Percentiles rank a stretch among this genome's conserved stretches.
These are phyloP conservation scores for Pantala flavescens DNA, from an alignment of 1,140 invertebrate genomes.

Conservation along the genomic window DNA sequence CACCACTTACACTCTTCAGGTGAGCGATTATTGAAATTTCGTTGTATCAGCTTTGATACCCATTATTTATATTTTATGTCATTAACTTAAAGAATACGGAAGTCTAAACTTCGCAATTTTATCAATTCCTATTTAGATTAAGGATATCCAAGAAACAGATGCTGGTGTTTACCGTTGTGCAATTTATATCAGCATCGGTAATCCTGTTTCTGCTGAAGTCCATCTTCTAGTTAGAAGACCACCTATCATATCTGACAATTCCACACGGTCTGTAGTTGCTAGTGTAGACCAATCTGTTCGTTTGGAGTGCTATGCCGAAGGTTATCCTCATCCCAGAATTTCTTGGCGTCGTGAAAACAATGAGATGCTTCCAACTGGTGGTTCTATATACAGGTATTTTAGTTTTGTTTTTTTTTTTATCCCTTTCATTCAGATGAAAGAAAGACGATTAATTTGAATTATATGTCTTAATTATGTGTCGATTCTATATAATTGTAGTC, in stretches of 20 bases:
- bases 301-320: constrained; percentile 79
- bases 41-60: no score
- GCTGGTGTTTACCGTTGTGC: constrained; percentile 80
- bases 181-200: constrained; percentile 65
- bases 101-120: background rate
- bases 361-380: constrained; percentile 79
- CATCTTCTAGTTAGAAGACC: constrained; percentile 72
- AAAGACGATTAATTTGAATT: no score
- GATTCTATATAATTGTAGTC: no score
- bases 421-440: no score
- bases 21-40: constrained; percentile 29
- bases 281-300: constrained; percentile 67
- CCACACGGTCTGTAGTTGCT: constrained; percentile 73
- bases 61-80: no score
- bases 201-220: constrained; percentile 70
- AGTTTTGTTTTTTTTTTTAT: background rate
- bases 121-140: constrained; percentile 51
- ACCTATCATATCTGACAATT: constrained; percentile 86
- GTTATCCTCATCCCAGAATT: constrained; percentile 68
- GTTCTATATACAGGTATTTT: constrained; percentile 54
- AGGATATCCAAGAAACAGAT: constrained; percentile 90
- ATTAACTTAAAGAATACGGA: no score
- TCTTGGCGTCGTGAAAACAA: constrained; percentile 90
- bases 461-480: no score
- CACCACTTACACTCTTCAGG: constrained; percentile 69